Evolutionary conservation across 1,140 invertebrate species (phyloP), one percentile per base, ranked within the genome.

Genomic region (Saccostrea echinata): DNA sequence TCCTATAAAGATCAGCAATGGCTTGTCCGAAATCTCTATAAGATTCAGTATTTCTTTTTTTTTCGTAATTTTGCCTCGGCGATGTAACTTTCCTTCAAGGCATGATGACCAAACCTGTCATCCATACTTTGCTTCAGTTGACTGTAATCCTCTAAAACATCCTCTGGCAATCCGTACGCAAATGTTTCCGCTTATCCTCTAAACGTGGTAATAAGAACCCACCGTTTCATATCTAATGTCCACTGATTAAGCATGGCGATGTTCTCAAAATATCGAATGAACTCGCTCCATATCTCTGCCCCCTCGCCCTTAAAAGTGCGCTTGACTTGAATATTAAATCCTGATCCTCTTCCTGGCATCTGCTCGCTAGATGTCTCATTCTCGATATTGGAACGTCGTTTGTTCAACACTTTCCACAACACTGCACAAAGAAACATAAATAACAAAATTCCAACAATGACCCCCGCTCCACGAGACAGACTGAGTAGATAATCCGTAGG

Each of bases 81-180:
- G 27, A 83, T 24, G 35, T 90, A 90, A 24, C 84, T 89, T 4
- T 89, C 90, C 55, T 90, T 90, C 88, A 88, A 89, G 6, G 87
- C 82, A 11, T 43, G 51, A 51, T 82, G 86, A 0, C 90, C 86
- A 80, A 90, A 89, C 18, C 12, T 55, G 12, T 55, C 18, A 18
- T 55, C 11, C 18, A 55, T 55, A 12, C 11, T 12, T 18, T 16
- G 53, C 85, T 88, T 61, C 16, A 90, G 57, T 3, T 76, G 57
- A n/a, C n/a, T 35, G 43, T 33, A 90, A 52, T 88, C 53, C 27
- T 51, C n/a, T 57, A 84, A 52, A 4, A 86, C 64, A 30, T 43
- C 11, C 12, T 68, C 1, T n/a, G 84, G 43, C 21, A 85, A 85
- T 61, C 55, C 55, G 43, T 85, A n/a, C 2, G 35, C 6, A 3